Evolutionary conservation across 2,888 invertebrate genomes (phyloP), one percentile per base, ranked within the genome.

Genomic region (Villa cingulata): DNA sequence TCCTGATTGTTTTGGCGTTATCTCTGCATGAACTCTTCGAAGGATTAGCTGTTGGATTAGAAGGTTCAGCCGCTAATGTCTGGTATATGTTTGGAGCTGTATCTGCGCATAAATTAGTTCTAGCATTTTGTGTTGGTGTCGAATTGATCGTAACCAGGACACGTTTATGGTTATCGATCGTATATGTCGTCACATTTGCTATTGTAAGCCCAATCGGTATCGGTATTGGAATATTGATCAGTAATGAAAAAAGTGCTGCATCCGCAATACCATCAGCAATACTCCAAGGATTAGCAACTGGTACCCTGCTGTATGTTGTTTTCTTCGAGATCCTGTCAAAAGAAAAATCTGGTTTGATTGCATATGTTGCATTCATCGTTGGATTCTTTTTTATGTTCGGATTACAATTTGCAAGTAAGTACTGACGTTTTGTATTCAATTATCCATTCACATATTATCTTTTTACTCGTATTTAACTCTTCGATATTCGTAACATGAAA

Each of bases 241-340:
- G 78, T 20, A 77, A 77, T 2, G 68, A 73, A 43, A 74, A 74
- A 1, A 73, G 75, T 0, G 70, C 77, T 0, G 76, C 77, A 1
- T 72, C 76, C 2, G 78, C 75, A 18, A 70, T 83, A 9, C 71
- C 76, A 16, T 80, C 81, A 1, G 80, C 80, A 38, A 72, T 83
- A 29, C 49, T 66, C 15, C 86, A 94, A 72, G 92, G 91, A 4
- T 70, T 95, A 49, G 94, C 95, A 0, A 83, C 87, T 41, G 96
- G 95, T 15, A 95, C 95, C 0, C 77, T 96, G 39, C 71, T 96
- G 4, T 96, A 94, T 70, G 90, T 96, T 16, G 91, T 94, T n/a
- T 94, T 94, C 72, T 94, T 95, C 67, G 95, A 96, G 71, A 86
- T 95, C 46, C 75, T 95, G 58, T 77, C 78, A 12, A 70, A 69